Evolutionary conservation across 2,113 vertebrate species (phyloP).

Genomic region (Porphyrio hochstetteri): DNA sequence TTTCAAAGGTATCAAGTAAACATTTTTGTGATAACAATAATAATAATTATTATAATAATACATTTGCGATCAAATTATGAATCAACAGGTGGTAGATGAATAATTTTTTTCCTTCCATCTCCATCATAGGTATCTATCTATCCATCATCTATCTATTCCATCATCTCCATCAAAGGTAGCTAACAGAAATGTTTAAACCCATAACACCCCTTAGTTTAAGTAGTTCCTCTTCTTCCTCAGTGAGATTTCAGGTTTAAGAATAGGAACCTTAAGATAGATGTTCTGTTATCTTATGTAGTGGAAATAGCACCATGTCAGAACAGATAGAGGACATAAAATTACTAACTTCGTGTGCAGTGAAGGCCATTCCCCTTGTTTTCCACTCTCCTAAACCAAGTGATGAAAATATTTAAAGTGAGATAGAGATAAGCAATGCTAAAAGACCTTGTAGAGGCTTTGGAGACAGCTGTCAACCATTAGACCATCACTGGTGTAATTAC

Average conservation of each 20-base stretch:
- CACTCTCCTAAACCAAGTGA: neutral
- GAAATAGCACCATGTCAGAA: neutral
- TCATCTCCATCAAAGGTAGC: neutral
- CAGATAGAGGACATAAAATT: neutral
- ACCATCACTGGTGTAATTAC: conserved; percentile 27
- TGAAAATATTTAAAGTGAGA: neutral
- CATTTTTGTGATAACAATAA: neutral
- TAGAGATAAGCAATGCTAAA: conserved; percentile 1
- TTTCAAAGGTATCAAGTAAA: neutral
- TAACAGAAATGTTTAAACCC: neutral
- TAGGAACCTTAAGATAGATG: neutral
- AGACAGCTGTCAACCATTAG: neutral
- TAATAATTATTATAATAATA: too few relatives aligned
- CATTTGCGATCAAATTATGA: neutral
- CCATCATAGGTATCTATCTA: neutral
- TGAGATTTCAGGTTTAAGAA: neutral
- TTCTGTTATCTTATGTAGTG: neutral
- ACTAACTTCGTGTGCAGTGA: neutral
- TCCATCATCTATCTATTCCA: too few relatives aligned
- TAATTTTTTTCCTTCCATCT: neutral
- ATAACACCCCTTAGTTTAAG: neutral
- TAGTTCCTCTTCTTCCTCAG: neutral
- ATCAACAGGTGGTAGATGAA: neutral
- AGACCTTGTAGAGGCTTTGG: conserved; percentile 12
- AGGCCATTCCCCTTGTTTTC: neutral